Percentiles rank a stretch among this genome's conserved stretches.
Evolutionary conservation across 2,888 invertebrate genomes (phyloP).

Genomic region (Perithous albicinctus): DNA sequence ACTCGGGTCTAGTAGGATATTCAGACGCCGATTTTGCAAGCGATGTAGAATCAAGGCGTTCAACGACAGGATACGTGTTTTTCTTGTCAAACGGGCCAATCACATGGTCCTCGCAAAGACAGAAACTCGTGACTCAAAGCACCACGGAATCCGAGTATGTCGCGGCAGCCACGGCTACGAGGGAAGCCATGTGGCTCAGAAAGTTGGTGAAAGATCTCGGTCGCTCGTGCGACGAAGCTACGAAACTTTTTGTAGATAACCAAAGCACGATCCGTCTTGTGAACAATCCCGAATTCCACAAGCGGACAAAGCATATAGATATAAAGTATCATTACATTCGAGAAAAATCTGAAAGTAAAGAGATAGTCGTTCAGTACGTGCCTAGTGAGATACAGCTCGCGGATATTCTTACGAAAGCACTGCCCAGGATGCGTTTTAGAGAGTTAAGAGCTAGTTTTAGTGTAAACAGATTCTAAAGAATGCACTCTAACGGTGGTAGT

Average conservation of each 20-base stretch:
- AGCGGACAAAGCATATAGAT: slow-evolving; percentile 14
- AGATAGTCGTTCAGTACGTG: not conserved
- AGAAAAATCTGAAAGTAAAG: slow-evolving; percentile 7
- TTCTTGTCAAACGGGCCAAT: slow-evolving; percentile 72
- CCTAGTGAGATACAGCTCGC: not conserved
- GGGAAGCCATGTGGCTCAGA: slow-evolving; percentile 25
- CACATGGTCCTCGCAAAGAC: slow-evolving; percentile 69
- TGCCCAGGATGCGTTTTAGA: not conserved
- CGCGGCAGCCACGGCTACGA: slow-evolving; percentile 65
- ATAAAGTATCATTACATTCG: no score
- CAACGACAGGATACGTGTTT: slow-evolving; percentile 73
- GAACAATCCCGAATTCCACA: slow-evolving; percentile 4
- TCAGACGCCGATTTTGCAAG: slow-evolving; percentile 81
- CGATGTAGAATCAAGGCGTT: slow-evolving; percentile 74
- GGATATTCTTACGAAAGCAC: slow-evolving; percentile 3
- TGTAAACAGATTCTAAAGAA: not conserved
- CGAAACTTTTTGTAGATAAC: slow-evolving; percentile 17
- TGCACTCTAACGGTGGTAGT: slow-evolving; percentile 4
- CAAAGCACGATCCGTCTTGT: no score
- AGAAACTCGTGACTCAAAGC: slow-evolving; percentile 70
- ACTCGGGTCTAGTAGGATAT: slow-evolving; percentile 30
- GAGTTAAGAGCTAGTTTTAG: slow-evolving; percentile 3
- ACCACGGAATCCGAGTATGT: slow-evolving; percentile 76
- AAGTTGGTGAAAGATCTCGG: slow-evolving; percentile 16
- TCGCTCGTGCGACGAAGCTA: slow-evolving; percentile 2